phyloP scores from a whole-genome alignment of 2,888 invertebrate genomes.

The Petrolisthes cinctipes region DNA sequence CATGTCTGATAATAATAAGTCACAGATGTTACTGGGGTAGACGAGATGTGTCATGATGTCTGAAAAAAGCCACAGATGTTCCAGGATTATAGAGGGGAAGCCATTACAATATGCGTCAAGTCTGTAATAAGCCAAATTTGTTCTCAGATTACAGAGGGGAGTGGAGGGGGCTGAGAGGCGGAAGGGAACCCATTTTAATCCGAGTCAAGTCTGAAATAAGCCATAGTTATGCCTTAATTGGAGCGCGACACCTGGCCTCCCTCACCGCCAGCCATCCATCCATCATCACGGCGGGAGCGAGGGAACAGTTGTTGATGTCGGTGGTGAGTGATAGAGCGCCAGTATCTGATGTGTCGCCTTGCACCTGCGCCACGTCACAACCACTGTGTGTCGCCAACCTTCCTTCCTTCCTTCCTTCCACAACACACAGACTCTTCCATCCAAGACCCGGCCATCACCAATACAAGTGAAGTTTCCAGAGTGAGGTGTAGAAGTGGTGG shows the following conservation, averaged over 20 bases:
- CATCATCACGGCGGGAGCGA: slow-evolving; percentile 5
- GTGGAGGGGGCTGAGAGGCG: not conserved
- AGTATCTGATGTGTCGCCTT: slow-evolving; percentile 44
- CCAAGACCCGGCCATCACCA: not conserved
- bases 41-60: no score
- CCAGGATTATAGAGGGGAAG: no score
- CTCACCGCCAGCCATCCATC: not conserved
- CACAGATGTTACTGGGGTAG: no score
- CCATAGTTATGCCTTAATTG: slow-evolving; percentile 51
- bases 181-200: slow-evolving; percentile 9
- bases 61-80: no score
- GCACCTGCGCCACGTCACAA: slow-evolving; percentile 26
- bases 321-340: slow-evolving; percentile 40
- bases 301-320: slow-evolving; percentile 37
- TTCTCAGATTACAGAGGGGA: not conserved
- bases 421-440: not conserved
- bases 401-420: not conserved
- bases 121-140: not conserved
- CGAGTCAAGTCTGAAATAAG: slow-evolving; percentile 37
- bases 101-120: not conserved
- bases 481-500: not conserved
- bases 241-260: slow-evolving; percentile 30
- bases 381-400: not conserved
- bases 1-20: no score
- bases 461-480: not conserved